Percentiles rank a stretch among this genome's conserved stretches.
These are phyloP conservation scores for Corvus cornix DNA, from an alignment of 2,113 vertebrate genomes.

Conservation along the genomic window DNA sequence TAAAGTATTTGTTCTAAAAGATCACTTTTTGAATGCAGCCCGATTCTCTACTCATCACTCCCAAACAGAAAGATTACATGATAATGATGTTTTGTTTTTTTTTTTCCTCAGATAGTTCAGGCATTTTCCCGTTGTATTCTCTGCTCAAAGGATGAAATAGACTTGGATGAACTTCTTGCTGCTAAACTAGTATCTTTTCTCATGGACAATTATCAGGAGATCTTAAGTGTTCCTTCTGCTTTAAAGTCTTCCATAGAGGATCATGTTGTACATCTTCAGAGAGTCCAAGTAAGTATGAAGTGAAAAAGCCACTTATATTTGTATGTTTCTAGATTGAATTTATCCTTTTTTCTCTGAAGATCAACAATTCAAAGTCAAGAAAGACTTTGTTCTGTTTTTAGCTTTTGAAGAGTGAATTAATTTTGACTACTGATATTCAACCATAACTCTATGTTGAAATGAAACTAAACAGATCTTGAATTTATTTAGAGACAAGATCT, in stretches of 20 bases:
- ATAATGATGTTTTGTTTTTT: neutral
- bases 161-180: slow-evolving; percentile 86
- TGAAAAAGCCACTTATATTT: neutral
- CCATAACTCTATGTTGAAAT: neutral
- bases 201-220: slow-evolving; percentile 83
- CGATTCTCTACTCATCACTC: neutral
- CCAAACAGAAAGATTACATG: neutral
- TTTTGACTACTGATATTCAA: neutral
- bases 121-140: slow-evolving; percentile 85
- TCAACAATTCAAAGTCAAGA: neutral
- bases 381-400: neutral
- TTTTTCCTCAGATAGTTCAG: slow-evolving; percentile 78
- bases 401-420: neutral
- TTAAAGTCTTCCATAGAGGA: slow-evolving; percentile 82
- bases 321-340: neutral
- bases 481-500: neutral
- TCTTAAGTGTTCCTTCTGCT: slow-evolving; percentile 74
- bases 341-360: neutral
- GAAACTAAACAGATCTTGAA: neutral
- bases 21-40: neutral
- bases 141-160: slow-evolving; percentile 84
- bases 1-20: neutral
- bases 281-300: slow-evolving; percentile 76
- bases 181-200: slow-evolving; percentile 85
- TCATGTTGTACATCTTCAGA: slow-evolving; percentile 75